These are phyloP conservation scores for Callorhinus ursinus DNA, from an alignment of 2,113 vertebrate species.

Conservation along the genomic window DNA sequence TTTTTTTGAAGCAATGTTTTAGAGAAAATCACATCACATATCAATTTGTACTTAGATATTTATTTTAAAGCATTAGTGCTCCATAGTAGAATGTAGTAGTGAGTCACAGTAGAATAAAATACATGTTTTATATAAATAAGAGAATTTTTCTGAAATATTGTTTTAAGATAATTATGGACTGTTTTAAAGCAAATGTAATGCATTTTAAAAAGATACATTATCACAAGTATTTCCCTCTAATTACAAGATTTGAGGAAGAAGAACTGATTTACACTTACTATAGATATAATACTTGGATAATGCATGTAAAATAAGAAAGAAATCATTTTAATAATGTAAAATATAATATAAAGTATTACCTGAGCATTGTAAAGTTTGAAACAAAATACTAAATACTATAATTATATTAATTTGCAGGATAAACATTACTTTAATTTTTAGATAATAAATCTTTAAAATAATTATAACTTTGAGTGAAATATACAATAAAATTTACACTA, in stretches of 20 bases:
- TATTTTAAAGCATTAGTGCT: conserved; percentile 45
- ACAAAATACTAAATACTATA: background rate
- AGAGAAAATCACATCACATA: background rate
- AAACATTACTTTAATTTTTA: conserved; percentile 19
- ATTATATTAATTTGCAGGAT: background rate
- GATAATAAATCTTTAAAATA: conserved; percentile 10
- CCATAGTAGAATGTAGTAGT: background rate
- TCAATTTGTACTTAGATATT: conserved; percentile 27
- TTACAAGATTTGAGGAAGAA: conserved; percentile 1
- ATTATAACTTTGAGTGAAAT: background rate
- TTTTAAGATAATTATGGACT: background rate
- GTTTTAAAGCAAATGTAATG: background rate
- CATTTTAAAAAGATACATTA: background rate
- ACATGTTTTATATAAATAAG: conserved; percentile 16
- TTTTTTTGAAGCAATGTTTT: conserved; percentile 56
- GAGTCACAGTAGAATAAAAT: conserved; percentile 26
- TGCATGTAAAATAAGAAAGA: conserved; percentile 20
- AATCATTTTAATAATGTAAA: background rate
- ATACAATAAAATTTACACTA: background rate
- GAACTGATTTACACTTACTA: background rate
- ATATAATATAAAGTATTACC: background rate
- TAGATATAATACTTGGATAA: background rate
- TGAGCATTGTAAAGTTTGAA: background rate
- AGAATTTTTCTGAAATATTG: conserved; percentile 33
- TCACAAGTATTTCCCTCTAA: background rate